A percentile compares a stretch with the other conserved stretches of the same genome.
phyloP scores from a whole-genome alignment of 2,888 invertebrate genomes.

The Agriotes lineatus region DNA sequence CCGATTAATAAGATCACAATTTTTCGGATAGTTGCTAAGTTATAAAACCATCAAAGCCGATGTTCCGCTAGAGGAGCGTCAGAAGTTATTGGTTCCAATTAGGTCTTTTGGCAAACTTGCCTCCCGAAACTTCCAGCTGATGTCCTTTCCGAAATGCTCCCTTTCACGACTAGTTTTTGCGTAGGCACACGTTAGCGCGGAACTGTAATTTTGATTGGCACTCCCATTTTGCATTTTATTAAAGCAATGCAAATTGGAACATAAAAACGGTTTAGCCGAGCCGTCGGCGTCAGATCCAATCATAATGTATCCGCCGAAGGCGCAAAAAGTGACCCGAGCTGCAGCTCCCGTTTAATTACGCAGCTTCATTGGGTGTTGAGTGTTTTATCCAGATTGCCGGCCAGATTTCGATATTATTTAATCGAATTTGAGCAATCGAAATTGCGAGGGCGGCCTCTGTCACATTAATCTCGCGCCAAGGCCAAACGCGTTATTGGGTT shows the following conservation, averaged over 20 bases:
- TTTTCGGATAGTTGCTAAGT: too few species aligned
- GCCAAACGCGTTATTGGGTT: conserved; percentile 38
- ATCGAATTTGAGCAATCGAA: conserved; percentile 25
- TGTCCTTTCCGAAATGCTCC: background rate
- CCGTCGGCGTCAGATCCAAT: background rate
- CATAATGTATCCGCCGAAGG: background rate
- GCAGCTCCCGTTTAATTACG: conserved; percentile 6
- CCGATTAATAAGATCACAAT: too few species aligned
- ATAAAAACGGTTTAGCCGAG: background rate
- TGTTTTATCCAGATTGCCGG: background rate
- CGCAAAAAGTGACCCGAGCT: background rate
- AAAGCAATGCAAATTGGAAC: background rate
- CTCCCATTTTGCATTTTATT: background rate
- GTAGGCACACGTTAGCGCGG: background rate
- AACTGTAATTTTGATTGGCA: background rate
- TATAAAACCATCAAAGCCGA: too few species aligned
- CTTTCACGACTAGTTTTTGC: background rate
- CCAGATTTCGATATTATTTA: conserved; percentile 14
- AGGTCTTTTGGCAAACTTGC: too few species aligned
- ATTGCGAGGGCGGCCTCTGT: conserved; percentile 22
- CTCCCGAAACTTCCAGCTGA: background rate
- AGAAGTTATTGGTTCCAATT: too few species aligned
- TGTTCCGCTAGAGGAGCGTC: too few species aligned
- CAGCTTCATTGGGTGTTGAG: background rate
- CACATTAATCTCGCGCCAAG: conserved; percentile 37